phyloP scores from a whole-genome alignment of 2,888 invertebrate genomes.

The Leptopterna dolabrata region DNA sequence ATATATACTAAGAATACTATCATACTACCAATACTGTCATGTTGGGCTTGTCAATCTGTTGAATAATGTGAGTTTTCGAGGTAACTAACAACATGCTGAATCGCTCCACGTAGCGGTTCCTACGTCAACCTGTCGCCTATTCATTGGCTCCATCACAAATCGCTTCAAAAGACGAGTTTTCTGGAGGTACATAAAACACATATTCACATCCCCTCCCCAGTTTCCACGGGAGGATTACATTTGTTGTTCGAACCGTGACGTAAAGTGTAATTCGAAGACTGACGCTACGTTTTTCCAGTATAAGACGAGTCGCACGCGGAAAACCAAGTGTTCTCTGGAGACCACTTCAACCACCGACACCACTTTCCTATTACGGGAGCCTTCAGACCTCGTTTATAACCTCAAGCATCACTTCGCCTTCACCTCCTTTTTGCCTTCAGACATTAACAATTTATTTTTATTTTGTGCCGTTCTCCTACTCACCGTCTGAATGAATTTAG shows the following conservation, averaged over 20 bases:
- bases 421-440: neutral
- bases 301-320: conserved; percentile 19
- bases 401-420: conserved; percentile 7
- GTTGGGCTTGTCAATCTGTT: too few relatives aligned
- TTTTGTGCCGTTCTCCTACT: neutral
- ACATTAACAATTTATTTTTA: conserved; percentile 7
- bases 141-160: too few relatives aligned
- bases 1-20: too few relatives aligned
- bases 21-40: too few relatives aligned
- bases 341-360: conserved; percentile 42
- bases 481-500: neutral
- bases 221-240: conserved; percentile 38
- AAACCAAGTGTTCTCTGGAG: conserved; percentile 37
- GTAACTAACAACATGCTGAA: too few relatives aligned
- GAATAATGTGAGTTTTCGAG: too few relatives aligned
- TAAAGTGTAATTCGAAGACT: conserved; percentile 55
- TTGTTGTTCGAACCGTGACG: conserved; percentile 51
- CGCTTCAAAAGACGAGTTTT: too few relatives aligned
- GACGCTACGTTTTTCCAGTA: conserved; percentile 14
- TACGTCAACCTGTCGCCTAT: too few relatives aligned
- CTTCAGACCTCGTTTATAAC: conserved; percentile 45
- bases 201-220: neutral
- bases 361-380: conserved; percentile 54
- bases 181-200: neutral
- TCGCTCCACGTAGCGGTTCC: too few relatives aligned